Conservation (phyloP, 2,113 vertebrate genomes). For the Callipepla californica region DNA sequence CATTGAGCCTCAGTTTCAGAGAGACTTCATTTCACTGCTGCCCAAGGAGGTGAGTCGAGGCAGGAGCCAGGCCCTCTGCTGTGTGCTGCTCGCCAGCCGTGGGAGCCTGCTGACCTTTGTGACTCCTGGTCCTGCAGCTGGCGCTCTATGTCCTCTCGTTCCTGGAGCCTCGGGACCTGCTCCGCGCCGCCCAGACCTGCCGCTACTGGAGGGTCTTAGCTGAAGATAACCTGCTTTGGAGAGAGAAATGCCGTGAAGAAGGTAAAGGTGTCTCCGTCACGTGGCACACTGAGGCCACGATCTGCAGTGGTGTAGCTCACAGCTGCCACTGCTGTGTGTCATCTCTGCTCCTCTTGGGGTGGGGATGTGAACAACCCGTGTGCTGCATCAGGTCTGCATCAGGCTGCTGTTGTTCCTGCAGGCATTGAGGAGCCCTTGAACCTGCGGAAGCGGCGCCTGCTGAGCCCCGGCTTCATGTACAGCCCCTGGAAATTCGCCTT, state of each 20-base stretch:
- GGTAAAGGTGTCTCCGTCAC: not conserved
- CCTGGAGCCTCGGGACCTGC: constrained; percentile 69
- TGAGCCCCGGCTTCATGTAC: constrained; percentile 73
- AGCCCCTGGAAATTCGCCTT: constrained; percentile 76
- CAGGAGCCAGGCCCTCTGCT: rapidly evolving
- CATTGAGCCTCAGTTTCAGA: constrained; percentile 77
- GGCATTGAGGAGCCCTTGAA: constrained; percentile 71
- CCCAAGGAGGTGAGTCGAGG: constrained; percentile 71
- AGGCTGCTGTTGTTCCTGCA: rapidly evolving
- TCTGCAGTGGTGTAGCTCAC: not conserved
- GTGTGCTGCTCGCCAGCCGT: rapidly evolving
- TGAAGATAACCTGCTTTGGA: constrained; percentile 70
- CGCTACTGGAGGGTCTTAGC: constrained; percentile 74
- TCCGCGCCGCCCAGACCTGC: constrained; percentile 59
- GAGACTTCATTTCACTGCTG: constrained; percentile 76
- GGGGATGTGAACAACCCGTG: rapidly evolving
- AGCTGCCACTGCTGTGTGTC: not conserved
- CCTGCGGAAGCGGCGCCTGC: constrained; percentile 57
- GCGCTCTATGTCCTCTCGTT: constrained; percentile 60
- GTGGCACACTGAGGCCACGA: not conserved
- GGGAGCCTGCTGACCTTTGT: rapidly evolving
- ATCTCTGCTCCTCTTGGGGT: not conserved
- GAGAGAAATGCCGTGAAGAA: constrained; percentile 73
- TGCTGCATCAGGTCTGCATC: too few species aligned
- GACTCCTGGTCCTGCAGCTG: not conserved